Conservation (phyloP, 2,113 vertebrate genomes). For the Odocoileus hemionus region DNA sequence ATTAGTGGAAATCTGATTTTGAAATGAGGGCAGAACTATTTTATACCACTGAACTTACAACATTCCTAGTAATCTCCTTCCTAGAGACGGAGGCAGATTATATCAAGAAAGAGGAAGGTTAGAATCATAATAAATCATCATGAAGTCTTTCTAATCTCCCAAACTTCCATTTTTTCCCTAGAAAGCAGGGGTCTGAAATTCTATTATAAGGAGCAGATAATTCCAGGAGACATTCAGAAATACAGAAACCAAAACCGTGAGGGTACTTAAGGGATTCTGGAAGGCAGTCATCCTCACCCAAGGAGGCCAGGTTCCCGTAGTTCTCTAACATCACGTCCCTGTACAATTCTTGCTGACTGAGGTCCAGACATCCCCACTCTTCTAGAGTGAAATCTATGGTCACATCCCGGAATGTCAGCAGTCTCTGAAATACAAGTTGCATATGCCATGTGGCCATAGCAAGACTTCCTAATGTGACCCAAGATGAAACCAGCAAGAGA, state of each 20-base stretch:
- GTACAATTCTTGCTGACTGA: background rate
- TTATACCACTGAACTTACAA: background rate
- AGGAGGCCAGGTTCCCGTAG: background rate
- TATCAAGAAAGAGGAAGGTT: background rate
- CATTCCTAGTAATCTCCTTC: no score
- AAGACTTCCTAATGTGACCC: background rate
- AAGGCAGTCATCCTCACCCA: background rate
- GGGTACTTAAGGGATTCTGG: background rate
- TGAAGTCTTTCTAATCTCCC: background rate
- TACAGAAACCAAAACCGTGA: background rate
- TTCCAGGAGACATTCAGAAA: background rate
- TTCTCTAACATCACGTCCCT: background rate
- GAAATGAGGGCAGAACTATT: background rate
- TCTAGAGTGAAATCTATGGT: background rate
- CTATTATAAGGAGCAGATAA: background rate
- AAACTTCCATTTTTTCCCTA: background rate
- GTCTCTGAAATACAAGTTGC: background rate
- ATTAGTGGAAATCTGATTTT: background rate
- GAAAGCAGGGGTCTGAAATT: background rate
- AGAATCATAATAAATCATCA: no score
- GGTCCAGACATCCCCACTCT: background rate
- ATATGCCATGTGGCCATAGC: background rate
- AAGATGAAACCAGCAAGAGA: background rate
- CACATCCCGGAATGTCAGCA: background rate
- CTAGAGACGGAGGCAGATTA: rapidly evolving